Conservation (phyloP, 2,888 invertebrate species). For the Temnothorax unifasciatus region DNA sequence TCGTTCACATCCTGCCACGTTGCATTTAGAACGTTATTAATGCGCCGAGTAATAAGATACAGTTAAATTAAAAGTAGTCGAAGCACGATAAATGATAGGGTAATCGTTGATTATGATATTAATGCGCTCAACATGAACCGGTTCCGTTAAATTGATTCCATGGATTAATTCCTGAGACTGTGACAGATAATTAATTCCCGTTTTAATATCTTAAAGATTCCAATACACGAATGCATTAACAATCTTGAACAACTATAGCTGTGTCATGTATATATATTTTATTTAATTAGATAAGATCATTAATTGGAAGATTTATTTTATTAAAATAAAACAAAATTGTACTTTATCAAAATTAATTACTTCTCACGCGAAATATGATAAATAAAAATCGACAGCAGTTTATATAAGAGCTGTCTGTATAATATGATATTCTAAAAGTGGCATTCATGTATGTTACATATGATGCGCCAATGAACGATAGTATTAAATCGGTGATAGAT, state of each 20-base stretch:
- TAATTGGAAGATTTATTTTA: background rate
- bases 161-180: conserved; percentile 10
- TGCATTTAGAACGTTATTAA: conserved; percentile 14
- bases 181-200: conserved; percentile 10
- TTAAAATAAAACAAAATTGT: background rate
- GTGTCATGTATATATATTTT: background rate
- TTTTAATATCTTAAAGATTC: conserved; percentile 19
- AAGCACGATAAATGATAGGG: conserved; percentile 10
- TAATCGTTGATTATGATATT: conserved; percentile 31
- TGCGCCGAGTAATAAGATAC: conserved; percentile 14
- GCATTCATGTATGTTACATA: background rate
- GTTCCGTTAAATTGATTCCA: conserved; percentile 23
- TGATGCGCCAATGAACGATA: background rate
- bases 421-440: conserved; percentile 23
- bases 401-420: background rate
- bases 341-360: background rate
- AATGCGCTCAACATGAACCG: conserved; percentile 21
- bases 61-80: conserved; percentile 19
- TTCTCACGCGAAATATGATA: background rate
- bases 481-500: conserved; percentile 11
- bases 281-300: conserved; percentile 1
- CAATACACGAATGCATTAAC: background rate
- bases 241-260: background rate
- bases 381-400: background rate
- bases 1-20: conserved; percentile 93